Conservation (phyloP, 2,888 invertebrate species). For the Epistrophe grossulariae region DNA sequence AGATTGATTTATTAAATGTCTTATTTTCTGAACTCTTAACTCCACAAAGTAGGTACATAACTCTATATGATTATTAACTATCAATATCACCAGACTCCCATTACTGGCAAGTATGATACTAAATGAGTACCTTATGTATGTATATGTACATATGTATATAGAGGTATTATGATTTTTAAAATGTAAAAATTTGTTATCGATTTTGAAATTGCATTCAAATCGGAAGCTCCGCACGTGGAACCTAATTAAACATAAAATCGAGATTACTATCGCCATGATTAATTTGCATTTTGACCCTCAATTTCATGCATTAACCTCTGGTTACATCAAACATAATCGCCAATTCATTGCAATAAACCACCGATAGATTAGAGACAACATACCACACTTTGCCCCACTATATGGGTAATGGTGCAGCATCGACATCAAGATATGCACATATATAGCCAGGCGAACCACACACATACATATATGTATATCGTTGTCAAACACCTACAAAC, state of each 20-base stretch:
- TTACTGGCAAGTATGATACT: neutral
- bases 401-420: conserved; percentile 52
- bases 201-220: conserved; percentile 2
- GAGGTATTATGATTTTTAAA: neutral
- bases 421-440: neutral
- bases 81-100: neutral
- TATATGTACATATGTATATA: too few species aligned
- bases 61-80: neutral
- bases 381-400: conserved; percentile 57
- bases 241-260: conserved; percentile 39
- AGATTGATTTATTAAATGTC: too few species aligned
- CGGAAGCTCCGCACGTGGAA: neutral
- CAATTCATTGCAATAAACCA: conserved; percentile 75
- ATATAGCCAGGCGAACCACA: neutral
- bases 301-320: conserved; percentile 70
- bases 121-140: neutral
- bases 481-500: conserved; percentile 64
- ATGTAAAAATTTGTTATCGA: neutral
- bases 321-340: conserved; percentile 75
- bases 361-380: conserved; percentile 71
- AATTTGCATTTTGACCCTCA: conserved; percentile 69
- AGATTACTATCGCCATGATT: conserved; percentile 59
- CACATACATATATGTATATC: conserved; percentile 7
- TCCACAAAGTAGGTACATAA: too few species aligned
- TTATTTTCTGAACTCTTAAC: too few species aligned